These are phyloP conservation scores for Xiphorhynchus elegans DNA, from an alignment of 2,113 vertebrate species.

Conservation along the genomic window DNA sequence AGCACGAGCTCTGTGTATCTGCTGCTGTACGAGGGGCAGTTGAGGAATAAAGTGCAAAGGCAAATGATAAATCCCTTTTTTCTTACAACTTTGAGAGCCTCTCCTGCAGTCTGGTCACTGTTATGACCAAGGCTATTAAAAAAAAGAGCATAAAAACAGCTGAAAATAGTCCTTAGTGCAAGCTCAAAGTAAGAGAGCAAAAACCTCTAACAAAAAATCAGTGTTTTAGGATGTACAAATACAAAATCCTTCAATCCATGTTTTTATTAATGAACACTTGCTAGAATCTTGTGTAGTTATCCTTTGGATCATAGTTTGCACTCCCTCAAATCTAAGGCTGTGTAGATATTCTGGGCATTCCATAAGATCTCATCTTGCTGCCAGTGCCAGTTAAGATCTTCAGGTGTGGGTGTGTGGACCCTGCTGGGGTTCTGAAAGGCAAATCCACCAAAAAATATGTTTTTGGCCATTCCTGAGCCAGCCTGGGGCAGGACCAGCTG, in stretches of 20 bases:
- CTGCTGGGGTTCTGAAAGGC: background rate
- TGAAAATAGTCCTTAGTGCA: background rate
- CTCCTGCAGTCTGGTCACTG: background rate
- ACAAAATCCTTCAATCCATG: background rate
- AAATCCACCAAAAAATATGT: background rate
- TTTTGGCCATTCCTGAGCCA: background rate
- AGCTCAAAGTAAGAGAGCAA: background rate
- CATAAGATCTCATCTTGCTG: fast-evolving
- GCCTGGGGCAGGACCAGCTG: fast-evolving
- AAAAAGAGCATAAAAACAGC: background rate
- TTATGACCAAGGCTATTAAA: background rate
- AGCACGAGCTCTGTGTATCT: background rate
- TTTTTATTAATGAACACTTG: background rate
- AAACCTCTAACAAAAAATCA: background rate
- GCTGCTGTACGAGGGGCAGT: background rate
- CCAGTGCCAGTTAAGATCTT: background rate
- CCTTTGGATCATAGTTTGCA: background rate
- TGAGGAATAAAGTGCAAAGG: background rate
- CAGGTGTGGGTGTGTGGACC: too few relatives aligned
- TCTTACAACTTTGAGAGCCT: background rate
- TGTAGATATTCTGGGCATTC: fast-evolving
- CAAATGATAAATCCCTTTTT: background rate
- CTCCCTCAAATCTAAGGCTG: background rate
- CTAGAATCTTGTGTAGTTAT: background rate
- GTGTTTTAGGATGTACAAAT: background rate